These are phyloP conservation scores for Lucifuga dentata DNA, from an alignment of 2,113 vertebrate genomes.

Conservation along the genomic window DNA sequence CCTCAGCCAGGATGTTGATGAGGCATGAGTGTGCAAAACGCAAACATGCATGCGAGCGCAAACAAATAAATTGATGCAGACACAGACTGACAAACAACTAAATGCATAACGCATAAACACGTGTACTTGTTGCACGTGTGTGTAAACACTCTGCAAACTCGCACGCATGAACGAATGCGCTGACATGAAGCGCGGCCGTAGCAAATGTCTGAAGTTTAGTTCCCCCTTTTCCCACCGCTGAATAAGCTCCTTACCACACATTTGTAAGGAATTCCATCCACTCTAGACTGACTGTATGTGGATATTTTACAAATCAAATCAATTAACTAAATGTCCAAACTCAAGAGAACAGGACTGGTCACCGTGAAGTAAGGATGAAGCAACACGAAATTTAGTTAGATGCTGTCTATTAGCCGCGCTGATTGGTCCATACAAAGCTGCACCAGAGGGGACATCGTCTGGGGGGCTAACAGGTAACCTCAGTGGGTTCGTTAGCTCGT, in stretches of 20 bases:
- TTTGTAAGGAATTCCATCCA: conserved; percentile 6
- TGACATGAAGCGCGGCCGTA: not conserved
- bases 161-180: not conserved
- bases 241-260: not conserved
- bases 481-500: conserved; percentile 71
- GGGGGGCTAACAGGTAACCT: conserved; percentile 68
- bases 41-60: conserved; percentile 40
- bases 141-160: conserved; percentile 12
- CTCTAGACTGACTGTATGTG: not conserved
- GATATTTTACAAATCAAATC: conserved; percentile 49
- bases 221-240: conserved; percentile 11
- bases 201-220: not conserved
- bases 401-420: conserved; percentile 40
- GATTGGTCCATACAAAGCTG: conserved; percentile 14
- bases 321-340: conserved; percentile 36
- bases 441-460: conserved; percentile 43
- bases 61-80: conserved; percentile 56
- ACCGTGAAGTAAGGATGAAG: conserved; percentile 41
- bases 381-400: conserved; percentile 47
- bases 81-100: conserved; percentile 51
- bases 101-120: conserved; percentile 39
- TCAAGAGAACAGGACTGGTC: conserved; percentile 31
- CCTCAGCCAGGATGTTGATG: conserved; percentile 86
- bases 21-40: conserved; percentile 66
- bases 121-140: conserved; percentile 13